Percentiles rank a stretch among this genome's conserved stretches.
Evolutionary conservation across 2,113 vertebrate species (phyloP).

Genomic region (Sphyrna mokarran): DNA sequence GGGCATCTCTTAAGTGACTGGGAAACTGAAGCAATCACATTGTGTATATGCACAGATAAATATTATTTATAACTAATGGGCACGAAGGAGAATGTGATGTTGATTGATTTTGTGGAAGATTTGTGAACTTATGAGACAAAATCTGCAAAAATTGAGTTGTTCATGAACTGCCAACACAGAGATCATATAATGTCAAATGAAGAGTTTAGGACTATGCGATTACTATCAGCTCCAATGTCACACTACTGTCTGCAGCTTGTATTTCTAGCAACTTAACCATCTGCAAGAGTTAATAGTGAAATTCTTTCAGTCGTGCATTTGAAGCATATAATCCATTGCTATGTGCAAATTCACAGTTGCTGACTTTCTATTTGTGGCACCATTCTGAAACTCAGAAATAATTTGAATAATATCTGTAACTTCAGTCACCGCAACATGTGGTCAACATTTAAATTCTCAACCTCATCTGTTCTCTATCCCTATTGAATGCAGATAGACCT

Average conservation of each 20-base stretch:
- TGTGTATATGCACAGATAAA: not conserved
- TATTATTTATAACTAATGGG: not conserved
- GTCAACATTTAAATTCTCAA: not conserved
- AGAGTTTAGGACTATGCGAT: not conserved
- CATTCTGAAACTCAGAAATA: not conserved
- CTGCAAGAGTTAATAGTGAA: not conserved
- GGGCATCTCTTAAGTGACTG: not conserved
- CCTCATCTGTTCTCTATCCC: not conserved
- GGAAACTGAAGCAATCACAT: not conserved
- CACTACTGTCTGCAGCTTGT: not conserved
- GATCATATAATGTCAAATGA: not conserved
- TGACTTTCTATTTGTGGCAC: not conserved
- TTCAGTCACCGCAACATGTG: not conserved
- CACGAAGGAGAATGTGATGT: not conserved
- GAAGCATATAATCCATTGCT: not conserved
- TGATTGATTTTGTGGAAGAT: not conserved
- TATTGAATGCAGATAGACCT: not conserved
- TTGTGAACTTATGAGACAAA: not conserved
- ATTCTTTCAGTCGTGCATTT: not conserved
- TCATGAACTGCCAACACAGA: too few relatives aligned
- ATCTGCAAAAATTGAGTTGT: not conserved
- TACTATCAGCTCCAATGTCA: not conserved
- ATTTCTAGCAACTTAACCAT: not conserved
- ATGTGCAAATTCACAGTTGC: slow-evolving; percentile 1
- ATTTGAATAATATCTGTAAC: not conserved